These are phyloP conservation scores for Rhinophrynus dorsalis DNA, from an alignment of 2,797 vertebrate species.

Conservation along the genomic window DNA sequence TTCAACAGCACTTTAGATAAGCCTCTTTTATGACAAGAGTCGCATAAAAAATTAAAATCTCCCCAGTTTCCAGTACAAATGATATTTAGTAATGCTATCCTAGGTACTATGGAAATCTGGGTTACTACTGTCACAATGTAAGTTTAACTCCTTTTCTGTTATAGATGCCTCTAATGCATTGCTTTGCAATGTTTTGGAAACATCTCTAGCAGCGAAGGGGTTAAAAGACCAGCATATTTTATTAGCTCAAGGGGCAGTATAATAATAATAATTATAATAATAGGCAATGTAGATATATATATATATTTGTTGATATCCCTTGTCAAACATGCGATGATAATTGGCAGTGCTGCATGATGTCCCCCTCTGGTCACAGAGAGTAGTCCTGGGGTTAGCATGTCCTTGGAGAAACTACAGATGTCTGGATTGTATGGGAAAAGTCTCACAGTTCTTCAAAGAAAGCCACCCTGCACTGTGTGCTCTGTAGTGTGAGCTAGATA, in stretches of 20 bases:
- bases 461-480: conserved; percentile 92
- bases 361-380: neutral
- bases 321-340: conserved; percentile 2
- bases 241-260: neutral
- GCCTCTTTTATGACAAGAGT: too few relatives aligned
- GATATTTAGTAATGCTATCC: too few relatives aligned
- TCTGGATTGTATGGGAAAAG: neutral
- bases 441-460: conserved; percentile 92
- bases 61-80: too few relatives aligned
- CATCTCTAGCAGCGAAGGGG: too few relatives aligned
- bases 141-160: too few relatives aligned
- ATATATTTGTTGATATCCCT: neutral
- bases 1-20: too few relatives aligned
- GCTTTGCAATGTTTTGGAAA: too few relatives aligned
- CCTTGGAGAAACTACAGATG: conserved; percentile 39
- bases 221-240: too few relatives aligned
- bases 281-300: neutral
- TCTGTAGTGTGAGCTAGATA: conserved; percentile 95
- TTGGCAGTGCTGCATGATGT: neutral
- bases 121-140: too few relatives aligned
- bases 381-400: neutral
- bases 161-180: too few relatives aligned
- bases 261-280: neutral
- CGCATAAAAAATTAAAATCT: too few relatives aligned
- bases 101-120: too few relatives aligned